Base-by-base conservation (phyloP, 2,888 invertebrate genomes). In the Athalia cordata region DNA sequence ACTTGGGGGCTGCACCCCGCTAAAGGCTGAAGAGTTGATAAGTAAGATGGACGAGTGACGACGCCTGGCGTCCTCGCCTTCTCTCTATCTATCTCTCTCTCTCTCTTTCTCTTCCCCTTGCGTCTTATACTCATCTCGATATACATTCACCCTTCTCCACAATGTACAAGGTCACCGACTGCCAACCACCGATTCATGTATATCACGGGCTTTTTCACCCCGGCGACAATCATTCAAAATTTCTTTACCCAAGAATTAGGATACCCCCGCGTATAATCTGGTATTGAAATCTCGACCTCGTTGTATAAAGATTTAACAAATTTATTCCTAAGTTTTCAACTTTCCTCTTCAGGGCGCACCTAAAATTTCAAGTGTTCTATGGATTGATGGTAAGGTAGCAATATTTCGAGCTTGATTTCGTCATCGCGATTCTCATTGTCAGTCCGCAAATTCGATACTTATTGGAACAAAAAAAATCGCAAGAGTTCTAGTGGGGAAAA, bases 11-110 rank as follows among this genome's bases (percentile, higher is more conserved):
- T 29, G 29, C 29, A 29, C 29, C 29, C 29, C 29, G 29, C 77
- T 77, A 57, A 45, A 75, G 61, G 61, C 70, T 78, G 78, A 78
- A 72, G 74, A 78, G 78, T 78, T 78, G 78, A 78, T 78, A 78
- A 78, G 78, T 78, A 70, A 78, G 78, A 78, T 78, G 74, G 78
- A 78, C 78, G 78, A 78, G 78, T 78, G 78, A 78, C 78, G 78
- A 75, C 75, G 75, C 75, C 75, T 49, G 75, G 75, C 75, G 62
- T 75, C 75, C 29, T 59, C 72, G 72, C 61, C 59, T 29, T 29
- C 29, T 29, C 29, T 29, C 9, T 11, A 8, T 62, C 62, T 9
- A 13, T 62, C 62, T 62, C 62, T n/a, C 5, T 13, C 62, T 29
- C 7, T 59, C 62, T 43, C 8, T 75, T 50, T 75, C 75, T 7